A percentile compares a stretch with the other conserved stretches of the same genome.
Conservation (phyloP, 2,888 invertebrate species). For the Coelinius sp. region DNA sequence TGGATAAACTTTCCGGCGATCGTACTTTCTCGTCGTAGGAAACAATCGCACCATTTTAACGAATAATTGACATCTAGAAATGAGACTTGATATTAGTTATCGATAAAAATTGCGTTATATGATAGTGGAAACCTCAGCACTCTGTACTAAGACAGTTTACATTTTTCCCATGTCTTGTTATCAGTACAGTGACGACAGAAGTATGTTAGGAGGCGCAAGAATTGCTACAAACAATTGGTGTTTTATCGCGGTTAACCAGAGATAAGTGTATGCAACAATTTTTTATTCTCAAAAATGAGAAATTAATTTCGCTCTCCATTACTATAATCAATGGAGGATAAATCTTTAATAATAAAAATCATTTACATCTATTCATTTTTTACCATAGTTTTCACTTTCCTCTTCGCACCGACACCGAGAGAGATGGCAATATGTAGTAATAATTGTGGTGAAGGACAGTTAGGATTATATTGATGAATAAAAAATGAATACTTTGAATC, state of each 20-base stretch:
- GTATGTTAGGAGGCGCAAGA: neutral
- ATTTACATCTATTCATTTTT: too few relatives aligned
- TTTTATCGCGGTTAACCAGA: neutral
- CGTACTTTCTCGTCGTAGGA: conserved; percentile 30
- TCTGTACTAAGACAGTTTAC: neutral
- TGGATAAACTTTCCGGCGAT: neutral
- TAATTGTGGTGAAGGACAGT: conserved; percentile 49
- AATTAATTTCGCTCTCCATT: too few relatives aligned
- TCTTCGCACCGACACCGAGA: conserved; percentile 32
- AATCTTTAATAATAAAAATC: too few relatives aligned
- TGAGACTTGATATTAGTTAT: neutral
- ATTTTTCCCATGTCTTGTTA: neutral
- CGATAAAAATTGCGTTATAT: neutral
- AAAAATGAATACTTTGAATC: neutral
- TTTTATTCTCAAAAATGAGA: conserved; percentile 17
- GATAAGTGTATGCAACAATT: neutral
- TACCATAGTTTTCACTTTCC: conserved; percentile 47
- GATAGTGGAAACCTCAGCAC: neutral
- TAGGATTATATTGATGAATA: conserved; percentile 37
- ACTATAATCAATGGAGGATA: too few relatives aligned
- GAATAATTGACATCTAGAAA: neutral
- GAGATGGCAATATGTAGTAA: conserved; percentile 22
- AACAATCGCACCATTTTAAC: neutral
- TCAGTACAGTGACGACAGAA: neutral
- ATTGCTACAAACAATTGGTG: neutral